phyloP scores from a whole-genome alignment of 2,113 vertebrate genomes.

The Eulacestoma nigropectus region DNA sequence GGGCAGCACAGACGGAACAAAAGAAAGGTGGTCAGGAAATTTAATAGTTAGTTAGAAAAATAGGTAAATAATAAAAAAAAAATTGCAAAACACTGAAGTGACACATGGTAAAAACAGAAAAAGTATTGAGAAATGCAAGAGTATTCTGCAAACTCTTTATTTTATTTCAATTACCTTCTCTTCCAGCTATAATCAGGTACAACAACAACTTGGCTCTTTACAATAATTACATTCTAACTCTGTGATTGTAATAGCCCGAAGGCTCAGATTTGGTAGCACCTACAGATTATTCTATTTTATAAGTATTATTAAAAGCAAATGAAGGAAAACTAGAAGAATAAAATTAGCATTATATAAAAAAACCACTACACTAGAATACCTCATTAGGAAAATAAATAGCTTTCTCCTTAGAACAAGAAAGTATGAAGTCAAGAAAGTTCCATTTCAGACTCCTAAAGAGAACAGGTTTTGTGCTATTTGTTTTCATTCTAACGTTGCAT shows the following conservation, averaged over 20 bases:
- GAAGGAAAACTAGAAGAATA: constrained; percentile 19
- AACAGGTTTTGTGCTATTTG: not conserved
- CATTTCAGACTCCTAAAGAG: not conserved
- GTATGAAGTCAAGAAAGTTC: not conserved
- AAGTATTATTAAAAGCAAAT: constrained; percentile 50
- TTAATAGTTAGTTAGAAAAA: not conserved
- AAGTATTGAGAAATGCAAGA: not conserved
- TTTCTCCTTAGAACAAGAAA: not conserved
- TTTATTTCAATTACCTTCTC: not conserved
- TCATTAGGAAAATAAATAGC: not conserved
- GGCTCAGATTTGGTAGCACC: constrained; percentile 26
- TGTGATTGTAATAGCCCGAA: constrained; percentile 3
- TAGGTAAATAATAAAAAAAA: not conserved
- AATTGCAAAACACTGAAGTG: not conserved
- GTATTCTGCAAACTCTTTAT: not conserved
- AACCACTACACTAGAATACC: not conserved
- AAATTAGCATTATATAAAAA: not conserved
- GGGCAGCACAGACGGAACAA: not conserved
- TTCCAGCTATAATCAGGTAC: not conserved
- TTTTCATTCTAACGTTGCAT: not conserved
- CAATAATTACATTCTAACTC: constrained; percentile 41
- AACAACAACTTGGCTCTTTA: not conserved
- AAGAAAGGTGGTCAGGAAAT: not conserved
- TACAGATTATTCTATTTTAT: constrained; percentile 23
- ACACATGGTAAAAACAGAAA: not conserved